Base-by-base conservation (phyloP, 2,888 invertebrate genomes). In the Pachliopta kotzebuea region DNA sequence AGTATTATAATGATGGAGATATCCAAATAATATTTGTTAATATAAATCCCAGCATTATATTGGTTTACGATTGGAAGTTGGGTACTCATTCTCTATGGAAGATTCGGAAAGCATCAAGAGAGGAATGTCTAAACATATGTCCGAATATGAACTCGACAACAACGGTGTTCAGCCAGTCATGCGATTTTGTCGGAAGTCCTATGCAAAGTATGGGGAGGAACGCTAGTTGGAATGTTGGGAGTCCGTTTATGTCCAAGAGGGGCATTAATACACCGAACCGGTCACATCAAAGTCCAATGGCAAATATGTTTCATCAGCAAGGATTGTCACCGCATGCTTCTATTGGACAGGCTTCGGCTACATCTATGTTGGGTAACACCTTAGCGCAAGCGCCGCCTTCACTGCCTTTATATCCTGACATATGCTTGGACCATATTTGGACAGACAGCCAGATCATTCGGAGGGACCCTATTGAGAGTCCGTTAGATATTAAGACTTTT, bases 381-480 rank as follows among this genome's bases (percentile, higher is more conserved):
- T 76, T 87, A 24, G 83, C 86, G 0, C 92, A 92, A 67, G 74
- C 83, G 0, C 93, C 89, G 54, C 93, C 92, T n/a, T 86, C 94
- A 0, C 92, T 95, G 71, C 96, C 96, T 0, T 86, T 97, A 29
- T 94, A 95, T 72, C 98, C 98, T 0, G 96, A 96, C 72, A 93
- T 98, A 69, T 98, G 98, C 76, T 90, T 98, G 55, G 98, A 98
- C 72, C 96, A 96, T 77, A 89, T 98, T 18, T 98, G 98, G 98
- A 96, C 96, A 0, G 98, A 98, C 75, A 94, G 90, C 66, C 89
- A 86, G 68, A 74, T 74, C 0, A 79, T 87, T 3, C 78, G 72
- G 68, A 75, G 84, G 69, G 92, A 88, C 80, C 76, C 76, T 55
- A 72, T 87, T 0, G 92, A 93, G 67, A 79, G 70, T 49, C 63